phyloP scores from a whole-genome alignment of 2,888 invertebrate genomes.

The Mellilla xanthometata region DNA sequence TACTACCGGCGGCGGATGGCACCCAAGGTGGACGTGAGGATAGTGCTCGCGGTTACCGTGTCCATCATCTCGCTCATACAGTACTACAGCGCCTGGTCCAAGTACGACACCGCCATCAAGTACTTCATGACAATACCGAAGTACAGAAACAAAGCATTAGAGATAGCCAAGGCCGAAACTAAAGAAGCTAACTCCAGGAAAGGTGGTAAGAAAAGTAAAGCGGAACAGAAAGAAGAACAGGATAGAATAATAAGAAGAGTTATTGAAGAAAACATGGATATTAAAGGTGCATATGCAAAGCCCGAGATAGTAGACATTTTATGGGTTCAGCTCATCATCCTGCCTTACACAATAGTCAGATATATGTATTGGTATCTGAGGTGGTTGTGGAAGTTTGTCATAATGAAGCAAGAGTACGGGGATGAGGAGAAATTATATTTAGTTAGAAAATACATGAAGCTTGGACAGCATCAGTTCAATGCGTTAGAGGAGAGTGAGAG shows the following conservation, averaged over 20 bases:
- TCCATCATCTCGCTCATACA: constrained; percentile 93
- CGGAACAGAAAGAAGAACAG: constrained; percentile 88
- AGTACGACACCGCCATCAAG: constrained; percentile 92
- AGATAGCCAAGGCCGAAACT: constrained; percentile 84
- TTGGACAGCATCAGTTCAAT: constrained; percentile 88
- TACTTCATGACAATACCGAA: constrained; percentile 94
- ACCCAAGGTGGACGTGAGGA: constrained; percentile 94
- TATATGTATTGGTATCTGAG: constrained; percentile 89
- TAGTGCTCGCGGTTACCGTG: constrained; percentile 93
- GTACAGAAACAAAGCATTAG: constrained; percentile 91
- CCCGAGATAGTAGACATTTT: constrained; percentile 90
- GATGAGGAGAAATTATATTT: constrained; percentile 92
- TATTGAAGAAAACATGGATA: constrained; percentile 96
- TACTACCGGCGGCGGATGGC: constrained; percentile 94
- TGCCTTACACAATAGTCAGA: constrained; percentile 88
- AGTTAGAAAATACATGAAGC: constrained; percentile 89
- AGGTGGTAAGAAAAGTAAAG: constrained; percentile 77
- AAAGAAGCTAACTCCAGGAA: constrained; percentile 82
- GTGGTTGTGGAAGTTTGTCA: constrained; percentile 92
- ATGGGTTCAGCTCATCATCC: constrained; percentile 91
- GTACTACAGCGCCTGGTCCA: constrained; percentile 90
- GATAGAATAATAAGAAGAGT: constrained; percentile 91
- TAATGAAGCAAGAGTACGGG: constrained; percentile 89
- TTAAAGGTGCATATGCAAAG: constrained; percentile 95
- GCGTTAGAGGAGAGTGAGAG: constrained; percentile 89